Percentiles rank a stretch among this genome's conserved stretches.
These are phyloP conservation scores for Zaprionus lineosus DNA, from an alignment of 2,888 invertebrate species.

Conservation along the genomic window DNA sequence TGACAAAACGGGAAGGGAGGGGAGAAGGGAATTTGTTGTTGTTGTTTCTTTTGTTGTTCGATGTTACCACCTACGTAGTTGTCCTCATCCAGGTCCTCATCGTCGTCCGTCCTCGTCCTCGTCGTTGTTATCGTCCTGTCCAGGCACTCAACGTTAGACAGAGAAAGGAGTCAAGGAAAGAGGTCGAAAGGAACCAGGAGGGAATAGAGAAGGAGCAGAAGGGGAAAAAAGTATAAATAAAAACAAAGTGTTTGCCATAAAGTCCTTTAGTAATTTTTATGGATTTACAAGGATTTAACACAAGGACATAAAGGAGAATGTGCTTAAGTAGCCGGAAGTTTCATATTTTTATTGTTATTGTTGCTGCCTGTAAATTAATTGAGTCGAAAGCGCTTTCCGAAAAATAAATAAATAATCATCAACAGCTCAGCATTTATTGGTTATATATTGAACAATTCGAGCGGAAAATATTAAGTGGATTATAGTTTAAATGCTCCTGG, in stretches of 20 bases:
- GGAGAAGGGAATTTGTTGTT: conserved; percentile 13
- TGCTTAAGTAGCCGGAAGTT: conserved; percentile 74
- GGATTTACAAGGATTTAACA: conserved; percentile 70
- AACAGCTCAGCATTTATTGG: conserved; percentile 72
- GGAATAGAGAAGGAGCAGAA: conserved; percentile 38
- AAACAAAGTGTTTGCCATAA: conserved; percentile 54
- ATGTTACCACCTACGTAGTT: conserved; percentile 18
- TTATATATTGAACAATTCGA: conserved; percentile 75
- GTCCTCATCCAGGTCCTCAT: conserved; percentile 46
- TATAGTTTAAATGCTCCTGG: conserved; percentile 69
- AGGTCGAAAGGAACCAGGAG: too few relatives aligned
- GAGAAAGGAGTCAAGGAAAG: too few relatives aligned
- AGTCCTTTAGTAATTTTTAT: conserved; percentile 67
- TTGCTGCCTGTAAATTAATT: conserved; percentile 58
- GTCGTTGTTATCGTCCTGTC: conserved; percentile 33
- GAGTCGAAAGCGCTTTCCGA: conserved; percentile 64
- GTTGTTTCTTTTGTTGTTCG: conserved; percentile 5
- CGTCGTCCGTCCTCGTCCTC: conserved; percentile 4
- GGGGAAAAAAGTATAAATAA: conserved; percentile 17
- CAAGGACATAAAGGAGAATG: conserved; percentile 44
- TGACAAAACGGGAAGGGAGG: conserved; percentile 30
- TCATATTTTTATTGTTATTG: conserved; percentile 24
- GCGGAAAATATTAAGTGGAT: conserved; percentile 76
- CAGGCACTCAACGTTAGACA: conserved; percentile 44
- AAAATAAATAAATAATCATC: conserved; percentile 77